Conservation (phyloP, 2,113 vertebrate species). For the Eonycteris spelaea region DNA sequence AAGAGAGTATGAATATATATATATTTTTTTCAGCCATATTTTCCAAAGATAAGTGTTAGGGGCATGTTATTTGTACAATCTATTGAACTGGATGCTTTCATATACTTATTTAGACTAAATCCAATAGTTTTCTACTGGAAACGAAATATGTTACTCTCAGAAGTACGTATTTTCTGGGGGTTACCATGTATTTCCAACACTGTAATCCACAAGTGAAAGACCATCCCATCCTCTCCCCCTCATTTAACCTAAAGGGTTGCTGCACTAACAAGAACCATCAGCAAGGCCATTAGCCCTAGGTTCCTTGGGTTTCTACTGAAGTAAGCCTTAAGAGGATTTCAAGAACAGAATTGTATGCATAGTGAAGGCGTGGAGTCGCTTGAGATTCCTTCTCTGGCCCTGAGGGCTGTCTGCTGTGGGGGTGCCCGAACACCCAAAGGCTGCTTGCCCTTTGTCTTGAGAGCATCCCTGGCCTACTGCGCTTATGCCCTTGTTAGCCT, state of each 20-base stretch:
- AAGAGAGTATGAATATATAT: not conserved
- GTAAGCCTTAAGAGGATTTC: not conserved
- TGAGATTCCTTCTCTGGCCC: not conserved
- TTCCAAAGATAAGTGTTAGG: not conserved
- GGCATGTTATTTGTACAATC: not conserved
- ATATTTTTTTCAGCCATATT: not conserved
- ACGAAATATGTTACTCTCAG: not conserved
- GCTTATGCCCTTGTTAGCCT: not conserved
- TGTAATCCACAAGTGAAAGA: not conserved
- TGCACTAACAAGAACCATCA: not conserved
- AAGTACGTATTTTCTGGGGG: not conserved
- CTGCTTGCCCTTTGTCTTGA: not conserved
- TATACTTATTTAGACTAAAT: not conserved
- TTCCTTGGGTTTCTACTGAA: not conserved
- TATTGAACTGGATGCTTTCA: not conserved
- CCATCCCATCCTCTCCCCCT: not conserved
- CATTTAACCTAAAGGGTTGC: not conserved
- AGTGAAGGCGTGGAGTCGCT: not conserved
- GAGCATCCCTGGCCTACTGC: not conserved
- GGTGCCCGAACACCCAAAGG: rapidly evolving
- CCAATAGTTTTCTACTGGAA: not conserved
- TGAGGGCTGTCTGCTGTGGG: rapidly evolving
- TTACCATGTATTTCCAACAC: not conserved
- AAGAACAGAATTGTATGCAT: not conserved
- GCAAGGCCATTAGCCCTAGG: not conserved